phyloP scores from a whole-genome alignment of 1,140 invertebrate species.

The Euwallacea fornicatus region DNA sequence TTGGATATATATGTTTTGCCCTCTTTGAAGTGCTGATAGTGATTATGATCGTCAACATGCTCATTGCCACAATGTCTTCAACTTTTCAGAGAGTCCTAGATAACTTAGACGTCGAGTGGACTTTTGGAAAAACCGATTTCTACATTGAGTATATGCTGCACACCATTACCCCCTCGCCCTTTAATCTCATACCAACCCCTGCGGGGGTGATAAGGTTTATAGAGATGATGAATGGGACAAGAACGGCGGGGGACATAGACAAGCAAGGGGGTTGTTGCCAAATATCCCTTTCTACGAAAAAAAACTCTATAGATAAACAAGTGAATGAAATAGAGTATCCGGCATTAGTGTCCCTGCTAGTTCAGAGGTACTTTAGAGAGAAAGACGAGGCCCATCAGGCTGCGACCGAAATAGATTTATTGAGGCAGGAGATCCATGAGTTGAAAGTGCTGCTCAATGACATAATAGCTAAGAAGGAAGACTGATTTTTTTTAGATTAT shows the following conservation, averaged over 20 bases:
- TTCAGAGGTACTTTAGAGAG: conserved; percentile 60
- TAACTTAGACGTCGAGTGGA: conserved; percentile 64
- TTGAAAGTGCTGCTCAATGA: conserved; percentile 45
- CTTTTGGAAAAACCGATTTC: conserved; percentile 61
- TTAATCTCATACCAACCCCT: conserved; percentile 60
- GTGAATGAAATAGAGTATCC: conserved; percentile 51
- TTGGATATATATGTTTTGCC: conserved; percentile 67
- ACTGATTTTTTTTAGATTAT: conserved; percentile 6
- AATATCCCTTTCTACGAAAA: background rate
- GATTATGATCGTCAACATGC: conserved; percentile 75
- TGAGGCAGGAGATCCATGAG: conserved; percentile 49
- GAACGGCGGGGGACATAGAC: conserved; percentile 31
- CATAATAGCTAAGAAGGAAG: conserved; percentile 38
- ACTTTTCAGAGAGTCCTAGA: conserved; percentile 69
- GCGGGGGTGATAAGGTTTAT: conserved; percentile 53
- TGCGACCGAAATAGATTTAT: conserved; percentile 47
- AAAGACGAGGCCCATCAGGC: conserved; percentile 48
- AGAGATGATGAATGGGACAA: conserved; percentile 53
- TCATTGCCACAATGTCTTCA: conserved; percentile 77
- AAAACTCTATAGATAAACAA: conserved; percentile 16
- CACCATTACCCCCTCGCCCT: conserved; percentile 60
- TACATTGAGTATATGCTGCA: conserved; percentile 61
- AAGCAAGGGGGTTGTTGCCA: conserved; percentile 33
- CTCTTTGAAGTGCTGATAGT: conserved; percentile 69
- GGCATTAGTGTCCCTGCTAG: conserved; percentile 57